phyloP scores from a whole-genome alignment of 2,888 invertebrate species.

The Ramazzottius varieornatus region DNA sequence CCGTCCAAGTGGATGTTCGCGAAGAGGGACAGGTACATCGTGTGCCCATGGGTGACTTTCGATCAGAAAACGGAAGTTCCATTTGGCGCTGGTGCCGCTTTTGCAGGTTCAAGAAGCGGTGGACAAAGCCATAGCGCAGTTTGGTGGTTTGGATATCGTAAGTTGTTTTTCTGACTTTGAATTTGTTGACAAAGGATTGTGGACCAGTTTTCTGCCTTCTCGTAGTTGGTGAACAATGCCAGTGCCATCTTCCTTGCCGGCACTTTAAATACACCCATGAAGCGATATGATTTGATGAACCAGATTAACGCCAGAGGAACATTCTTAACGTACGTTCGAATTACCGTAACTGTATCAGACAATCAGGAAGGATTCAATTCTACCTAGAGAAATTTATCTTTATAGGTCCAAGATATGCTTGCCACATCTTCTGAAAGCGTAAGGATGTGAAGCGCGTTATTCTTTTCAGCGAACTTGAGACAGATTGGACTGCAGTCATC shows the following conservation, averaged over 20 bases:
- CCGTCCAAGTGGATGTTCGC: conserved; percentile 62
- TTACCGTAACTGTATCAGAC: not conserved
- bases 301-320: conserved; percentile 77
- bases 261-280: conserved; percentile 66
- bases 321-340: conserved; percentile 47
- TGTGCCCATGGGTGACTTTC: conserved; percentile 19
- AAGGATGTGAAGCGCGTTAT: no score
- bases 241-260: conserved; percentile 55
- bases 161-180: conserved; percentile 10
- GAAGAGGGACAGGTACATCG: conserved; percentile 39
- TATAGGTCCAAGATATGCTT: conserved; percentile 51
- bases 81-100: no score
- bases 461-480: not conserved
- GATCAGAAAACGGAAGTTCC: conserved; percentile 5
- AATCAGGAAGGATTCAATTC: no score
- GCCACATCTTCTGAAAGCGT: conserved; percentile 49
- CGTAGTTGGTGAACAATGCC: conserved; percentile 57
- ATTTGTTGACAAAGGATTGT: not conserved
- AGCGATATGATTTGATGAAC: conserved; percentile 85
- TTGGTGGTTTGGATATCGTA: conserved; percentile 74
- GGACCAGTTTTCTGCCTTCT: not conserved
- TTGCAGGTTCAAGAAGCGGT: conserved; percentile 35
- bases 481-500: not conserved
- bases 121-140: conserved; percentile 46
- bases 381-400: no score